phyloP scores from a whole-genome alignment of 2,113 vertebrate genomes.

The Chaetodon auriga region DNA sequence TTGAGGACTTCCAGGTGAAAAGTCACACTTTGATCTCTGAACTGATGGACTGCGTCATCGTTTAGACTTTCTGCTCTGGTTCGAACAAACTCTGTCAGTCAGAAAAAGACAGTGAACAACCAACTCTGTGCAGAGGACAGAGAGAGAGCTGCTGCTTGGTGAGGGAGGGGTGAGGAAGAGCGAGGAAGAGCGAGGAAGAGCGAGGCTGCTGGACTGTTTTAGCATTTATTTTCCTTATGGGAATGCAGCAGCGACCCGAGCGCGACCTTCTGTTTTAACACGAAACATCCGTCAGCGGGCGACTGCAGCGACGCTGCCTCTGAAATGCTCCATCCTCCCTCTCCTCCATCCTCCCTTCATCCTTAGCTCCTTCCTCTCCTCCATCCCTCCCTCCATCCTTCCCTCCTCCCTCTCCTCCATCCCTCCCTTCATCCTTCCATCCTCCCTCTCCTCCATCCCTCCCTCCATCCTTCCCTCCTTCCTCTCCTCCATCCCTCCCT shows the following conservation, averaged over 20 bases:
- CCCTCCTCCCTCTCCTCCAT: too few relatives aligned
- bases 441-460: conserved; percentile 11
- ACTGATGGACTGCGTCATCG: background rate
- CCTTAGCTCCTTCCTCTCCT: background rate
- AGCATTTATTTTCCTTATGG: conserved; percentile 34
- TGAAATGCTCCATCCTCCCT: background rate
- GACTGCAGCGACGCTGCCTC: background rate
- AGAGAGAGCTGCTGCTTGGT: background rate
- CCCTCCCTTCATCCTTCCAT: too few relatives aligned
- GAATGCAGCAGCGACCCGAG: conserved; percentile 6
- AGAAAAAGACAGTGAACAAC: too few relatives aligned
- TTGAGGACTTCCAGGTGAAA: too few relatives aligned
- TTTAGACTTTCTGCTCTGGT: background rate
- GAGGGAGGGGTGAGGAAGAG: background rate
- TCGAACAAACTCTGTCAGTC: too few relatives aligned
- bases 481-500: too few relatives aligned
- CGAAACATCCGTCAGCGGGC: conserved; percentile 24
- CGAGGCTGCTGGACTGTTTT: conserved; percentile 15
- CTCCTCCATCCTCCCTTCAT: too few relatives aligned
- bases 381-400: too few relatives aligned
- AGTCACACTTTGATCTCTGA: too few relatives aligned
- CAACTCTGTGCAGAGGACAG: background rate
- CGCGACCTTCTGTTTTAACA: conserved; percentile 43
- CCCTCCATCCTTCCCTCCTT: background rate
- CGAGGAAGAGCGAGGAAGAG: background rate